Conservation (phyloP, 1,140 invertebrate genomes). For the Pseudoatta argentina region DNA sequence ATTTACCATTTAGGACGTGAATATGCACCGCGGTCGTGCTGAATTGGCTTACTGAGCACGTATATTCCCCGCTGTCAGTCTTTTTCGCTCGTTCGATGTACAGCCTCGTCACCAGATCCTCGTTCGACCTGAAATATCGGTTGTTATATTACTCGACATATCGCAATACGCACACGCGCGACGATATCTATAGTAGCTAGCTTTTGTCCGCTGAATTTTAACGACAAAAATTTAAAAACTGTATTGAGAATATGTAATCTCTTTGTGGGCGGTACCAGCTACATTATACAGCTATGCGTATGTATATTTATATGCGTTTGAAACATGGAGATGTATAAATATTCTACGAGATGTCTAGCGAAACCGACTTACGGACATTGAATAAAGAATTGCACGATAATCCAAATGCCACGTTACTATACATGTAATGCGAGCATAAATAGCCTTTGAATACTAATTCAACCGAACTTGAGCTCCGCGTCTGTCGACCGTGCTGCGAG, state of each 20-base stretch:
- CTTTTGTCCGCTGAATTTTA: background rate
- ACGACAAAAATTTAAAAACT: background rate
- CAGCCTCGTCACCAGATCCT: conserved; percentile 81
- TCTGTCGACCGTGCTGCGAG: background rate
- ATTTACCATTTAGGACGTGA: conserved; percentile 84
- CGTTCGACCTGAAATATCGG: conserved; percentile 79
- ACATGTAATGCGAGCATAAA: background rate
- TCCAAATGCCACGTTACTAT: background rate
- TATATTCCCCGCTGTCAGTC: conserved; percentile 84
- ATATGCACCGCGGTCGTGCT: conserved; percentile 82
- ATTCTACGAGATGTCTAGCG: background rate
- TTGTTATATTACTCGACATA: conserved; percentile 4
- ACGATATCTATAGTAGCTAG: background rate
- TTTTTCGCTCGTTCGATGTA: conserved; percentile 83
- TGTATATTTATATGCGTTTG: background rate
- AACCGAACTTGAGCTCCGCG: background rate
- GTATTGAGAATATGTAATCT: conserved; percentile 10
- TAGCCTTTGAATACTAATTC: conserved; percentile 6
- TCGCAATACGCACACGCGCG: no score
- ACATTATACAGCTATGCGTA: background rate
- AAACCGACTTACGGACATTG: conserved; percentile 3
- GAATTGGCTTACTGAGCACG: conserved; percentile 83
- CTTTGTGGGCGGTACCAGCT: background rate
- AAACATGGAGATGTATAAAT: conserved; percentile 8
- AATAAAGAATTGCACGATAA: conserved; percentile 44